Evolutionary conservation across 2,113 vertebrate species (phyloP).

Genomic region (Sceloporus undulatus): DNA sequence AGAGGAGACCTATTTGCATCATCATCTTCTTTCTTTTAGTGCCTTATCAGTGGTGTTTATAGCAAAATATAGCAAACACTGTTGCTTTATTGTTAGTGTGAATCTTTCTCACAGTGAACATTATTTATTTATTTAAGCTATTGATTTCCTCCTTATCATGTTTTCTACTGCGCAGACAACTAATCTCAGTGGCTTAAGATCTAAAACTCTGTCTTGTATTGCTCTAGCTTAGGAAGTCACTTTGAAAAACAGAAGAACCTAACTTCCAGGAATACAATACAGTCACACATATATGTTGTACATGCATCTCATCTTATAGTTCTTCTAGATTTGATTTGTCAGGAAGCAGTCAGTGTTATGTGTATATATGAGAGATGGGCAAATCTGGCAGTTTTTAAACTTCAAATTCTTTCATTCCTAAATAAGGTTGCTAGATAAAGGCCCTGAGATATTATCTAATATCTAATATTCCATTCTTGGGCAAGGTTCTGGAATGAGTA

Average conservation of each 20-base stretch:
- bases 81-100: background rate
- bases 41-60: conserved; percentile 28
- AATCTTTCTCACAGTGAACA: conserved; percentile 33
- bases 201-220: conserved; percentile 63
- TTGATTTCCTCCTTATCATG: conserved; percentile 46
- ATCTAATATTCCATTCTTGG: too few relatives aligned
- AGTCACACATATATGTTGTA: conserved; percentile 42
- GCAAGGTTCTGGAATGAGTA: too few relatives aligned
- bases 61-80: conserved; percentile 33
- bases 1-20: too few relatives aligned
- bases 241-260: conserved; percentile 58
- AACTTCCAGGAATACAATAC: conserved; percentile 43
- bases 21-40: background rate
- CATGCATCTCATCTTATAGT: conserved; percentile 1
- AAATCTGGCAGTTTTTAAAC: too few relatives aligned
- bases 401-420: too few relatives aligned
- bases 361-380: too few relatives aligned
- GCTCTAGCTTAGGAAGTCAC: conserved; percentile 62
- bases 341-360: too few relatives aligned
- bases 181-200: conserved; percentile 65
- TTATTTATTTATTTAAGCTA: conserved; percentile 49
- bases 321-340: conserved; percentile 51
- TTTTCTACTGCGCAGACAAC: conserved; percentile 62
- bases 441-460: too few relatives aligned
- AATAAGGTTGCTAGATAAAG: too few relatives aligned